A percentile compares a stretch with the other conserved stretches of the same genome.
Evolutionary conservation across 2,113 vertebrate species (phyloP).

Genomic region (Hiodon tergisus): DNA sequence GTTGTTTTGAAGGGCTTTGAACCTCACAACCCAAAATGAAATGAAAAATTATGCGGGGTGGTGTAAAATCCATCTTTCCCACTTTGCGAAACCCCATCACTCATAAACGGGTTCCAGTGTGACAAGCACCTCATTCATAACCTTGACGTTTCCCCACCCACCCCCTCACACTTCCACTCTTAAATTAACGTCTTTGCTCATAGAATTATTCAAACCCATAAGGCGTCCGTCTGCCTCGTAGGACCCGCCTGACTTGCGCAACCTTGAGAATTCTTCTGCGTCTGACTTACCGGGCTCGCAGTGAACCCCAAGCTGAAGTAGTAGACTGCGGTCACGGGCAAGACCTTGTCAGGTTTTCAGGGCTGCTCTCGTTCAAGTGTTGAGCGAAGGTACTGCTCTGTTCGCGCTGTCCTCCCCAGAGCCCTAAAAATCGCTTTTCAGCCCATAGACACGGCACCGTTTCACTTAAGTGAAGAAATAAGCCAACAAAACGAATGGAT

Average conservation of each 20-base stretch:
- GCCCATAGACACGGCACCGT: neutral
- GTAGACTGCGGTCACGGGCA: neutral
- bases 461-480: no score
- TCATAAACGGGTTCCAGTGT: slow-evolving; percentile 38
- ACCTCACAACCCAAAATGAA: neutral
- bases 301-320: neutral
- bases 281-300: neutral
- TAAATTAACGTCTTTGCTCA: slow-evolving; percentile 23
- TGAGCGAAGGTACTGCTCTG: neutral
- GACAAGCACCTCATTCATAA: slow-evolving; percentile 49
- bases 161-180: neutral
- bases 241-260: neutral
- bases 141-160: slow-evolving; percentile 31
- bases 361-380: neutral
- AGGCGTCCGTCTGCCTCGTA: neutral
- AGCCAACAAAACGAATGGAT: no score
- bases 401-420: neutral
- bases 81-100: slow-evolving; percentile 23
- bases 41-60: slow-evolving; percentile 25
- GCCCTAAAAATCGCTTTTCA: neutral
- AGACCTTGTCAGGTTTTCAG: neutral
- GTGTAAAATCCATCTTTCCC: slow-evolving; percentile 29
- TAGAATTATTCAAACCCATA: slow-evolving; percentile 5
- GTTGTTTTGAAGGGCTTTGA: no score
- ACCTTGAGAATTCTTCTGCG: neutral